Evolutionary conservation across 2,888 invertebrate genomes (phyloP), one percentile per base, ranked within the genome.

Genomic region (Ethmia dodecea): DNA sequence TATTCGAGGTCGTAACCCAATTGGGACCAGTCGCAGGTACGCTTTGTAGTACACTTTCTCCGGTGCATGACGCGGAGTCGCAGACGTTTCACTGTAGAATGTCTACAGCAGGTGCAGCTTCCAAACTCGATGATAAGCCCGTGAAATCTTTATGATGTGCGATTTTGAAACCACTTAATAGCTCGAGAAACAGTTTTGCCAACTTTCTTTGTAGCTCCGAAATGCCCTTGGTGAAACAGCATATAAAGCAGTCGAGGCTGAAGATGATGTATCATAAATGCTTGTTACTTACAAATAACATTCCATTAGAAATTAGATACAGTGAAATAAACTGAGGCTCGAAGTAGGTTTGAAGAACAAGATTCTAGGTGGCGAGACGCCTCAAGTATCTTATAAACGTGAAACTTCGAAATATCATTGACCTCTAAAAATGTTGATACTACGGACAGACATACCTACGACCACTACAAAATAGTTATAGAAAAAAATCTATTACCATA

Each of bases 21-120:
- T 73, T 83, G 77, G 54, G 76, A 75, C 78, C 80, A 78, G 78
- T 73, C 57, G 50, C 70, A 69, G 71, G 75, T 76, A 71, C 63
- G 53, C 57, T 68, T 74, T 73, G 75, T 77, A 70, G 77, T 83
- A 79, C 79, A 86, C 84, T 86, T 86, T 86, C 84, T 75, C 84
- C 79, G 50, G 51, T 74, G 71, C 74, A 74, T 78, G 80, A 79
- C 78, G 77, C 64, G 65, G 8, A 61, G 55, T 42, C 53, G 49
- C 61, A 64, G 60, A 60, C 77, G 64, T 78, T 79, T 81, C 80
- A 70, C 77, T 59, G 58, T 50, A 54, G 47, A 56, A 49, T 44
- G 54, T 47, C 48, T 49, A 27, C 30, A 24, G 52, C 68, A 72
- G 66, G 63, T 68, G 69, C 48, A 45, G 35, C 42, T 37, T 42